Percentiles rank a stretch among this genome's conserved stretches.
Conservation (phyloP, 2,888 invertebrate genomes). For the Tuta absoluta region DNA sequence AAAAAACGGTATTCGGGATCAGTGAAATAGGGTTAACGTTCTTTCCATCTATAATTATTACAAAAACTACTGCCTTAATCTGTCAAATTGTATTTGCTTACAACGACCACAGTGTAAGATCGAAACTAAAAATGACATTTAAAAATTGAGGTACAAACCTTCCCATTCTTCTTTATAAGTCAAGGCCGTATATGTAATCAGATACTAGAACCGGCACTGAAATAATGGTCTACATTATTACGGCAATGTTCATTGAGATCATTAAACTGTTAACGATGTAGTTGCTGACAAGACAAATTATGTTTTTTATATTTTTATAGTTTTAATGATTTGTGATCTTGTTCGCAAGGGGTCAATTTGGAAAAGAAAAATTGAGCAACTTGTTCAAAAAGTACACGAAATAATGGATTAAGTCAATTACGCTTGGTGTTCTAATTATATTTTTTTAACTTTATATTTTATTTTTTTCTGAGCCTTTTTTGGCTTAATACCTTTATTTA, state of each 20-base stretch:
- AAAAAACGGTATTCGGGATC: no score
- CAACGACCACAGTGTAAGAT: constrained; percentile 1
- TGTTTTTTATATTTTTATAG: constrained; percentile 23
- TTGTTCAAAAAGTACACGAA: no score
- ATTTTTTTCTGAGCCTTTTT: no score
- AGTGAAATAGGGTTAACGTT: no score
- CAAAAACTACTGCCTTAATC: background rate
- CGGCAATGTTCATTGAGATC: constrained; percentile 22
- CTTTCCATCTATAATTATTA: no score
- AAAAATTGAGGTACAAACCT: background rate
- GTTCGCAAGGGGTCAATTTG: background rate
- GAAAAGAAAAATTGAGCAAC: background rate
- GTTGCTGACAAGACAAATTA: constrained; percentile 27
- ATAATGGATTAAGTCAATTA: no score
- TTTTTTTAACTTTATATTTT: no score
- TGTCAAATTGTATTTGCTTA: background rate
- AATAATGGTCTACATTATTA: constrained; percentile 11
- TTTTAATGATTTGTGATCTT: constrained; percentile 14
- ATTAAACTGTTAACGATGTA: constrained; percentile 25
- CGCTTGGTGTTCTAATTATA: no score
- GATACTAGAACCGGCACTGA: constrained; percentile 1
- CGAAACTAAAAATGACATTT: constrained; percentile 13
- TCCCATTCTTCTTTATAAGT: constrained; percentile 15
- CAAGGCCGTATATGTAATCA: constrained; percentile 10
- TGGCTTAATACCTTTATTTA: no score